Conservation (phyloP, 1,140 invertebrate genomes). For the Marisa cornuarietis region DNA sequence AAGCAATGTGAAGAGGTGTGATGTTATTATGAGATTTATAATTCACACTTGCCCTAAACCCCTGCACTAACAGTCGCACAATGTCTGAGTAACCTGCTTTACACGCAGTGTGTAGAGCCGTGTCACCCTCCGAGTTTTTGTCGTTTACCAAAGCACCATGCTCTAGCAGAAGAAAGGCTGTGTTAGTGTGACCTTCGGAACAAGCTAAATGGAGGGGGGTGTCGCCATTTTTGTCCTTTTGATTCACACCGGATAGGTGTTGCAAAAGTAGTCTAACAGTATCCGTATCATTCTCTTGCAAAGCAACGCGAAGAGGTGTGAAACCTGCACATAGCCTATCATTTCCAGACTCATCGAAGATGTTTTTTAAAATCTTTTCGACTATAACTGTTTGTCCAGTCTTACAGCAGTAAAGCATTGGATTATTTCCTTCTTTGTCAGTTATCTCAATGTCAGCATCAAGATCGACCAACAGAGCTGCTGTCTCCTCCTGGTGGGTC, state of each 20-base stretch:
- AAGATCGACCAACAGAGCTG: neutral
- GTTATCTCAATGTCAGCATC: neutral
- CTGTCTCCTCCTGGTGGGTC: constrained; percentile 5
- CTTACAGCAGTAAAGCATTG: neutral
- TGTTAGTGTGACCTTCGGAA: neutral
- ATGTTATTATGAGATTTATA: neutral
- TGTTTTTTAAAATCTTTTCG: neutral
- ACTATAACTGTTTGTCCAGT: neutral
- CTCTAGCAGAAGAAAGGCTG: neutral
- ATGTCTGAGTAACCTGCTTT: neutral
- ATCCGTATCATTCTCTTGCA: too few species aligned
- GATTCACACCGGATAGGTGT: neutral
- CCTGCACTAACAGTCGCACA: neutral
- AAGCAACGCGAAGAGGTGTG: neutral
- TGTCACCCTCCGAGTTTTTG: neutral
- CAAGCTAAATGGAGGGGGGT: neutral
- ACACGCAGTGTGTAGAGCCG: neutral
- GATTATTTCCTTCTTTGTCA: neutral
- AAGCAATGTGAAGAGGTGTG: neutral
- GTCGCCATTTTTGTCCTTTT: neutral
- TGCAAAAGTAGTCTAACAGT: neutral
- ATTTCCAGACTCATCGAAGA: neutral
- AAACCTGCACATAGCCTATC: neutral
- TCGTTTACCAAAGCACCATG: neutral
- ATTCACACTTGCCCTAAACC: neutral